These are phyloP conservation scores for Ctena decussata DNA, from an alignment of 2,888 invertebrate species.

Conservation along the genomic window DNA sequence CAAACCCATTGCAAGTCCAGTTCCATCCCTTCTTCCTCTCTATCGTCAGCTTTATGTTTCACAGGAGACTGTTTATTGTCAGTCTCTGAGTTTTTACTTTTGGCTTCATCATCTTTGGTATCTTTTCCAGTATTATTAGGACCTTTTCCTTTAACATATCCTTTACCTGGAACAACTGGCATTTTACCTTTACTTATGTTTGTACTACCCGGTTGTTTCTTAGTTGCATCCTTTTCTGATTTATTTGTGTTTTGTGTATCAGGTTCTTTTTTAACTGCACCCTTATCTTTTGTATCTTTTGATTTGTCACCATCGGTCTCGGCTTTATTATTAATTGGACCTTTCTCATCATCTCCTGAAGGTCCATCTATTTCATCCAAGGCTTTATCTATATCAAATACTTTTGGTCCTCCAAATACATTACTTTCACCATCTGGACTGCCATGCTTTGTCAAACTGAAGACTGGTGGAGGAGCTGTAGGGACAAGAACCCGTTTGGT, in stretches of 20 bases:
- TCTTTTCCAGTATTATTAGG: neutral
- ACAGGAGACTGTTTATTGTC: slow-evolving; percentile 28
- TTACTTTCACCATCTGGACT: neutral
- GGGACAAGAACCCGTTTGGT: slow-evolving; percentile 80
- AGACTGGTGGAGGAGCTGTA: neutral
- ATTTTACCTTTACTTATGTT: neutral
- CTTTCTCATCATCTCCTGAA: neutral
- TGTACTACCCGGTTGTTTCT: neutral
- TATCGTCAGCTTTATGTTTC: slow-evolving; percentile 36
- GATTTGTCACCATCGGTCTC: neutral
- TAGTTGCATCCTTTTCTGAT: no score
- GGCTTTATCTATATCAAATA: neutral
- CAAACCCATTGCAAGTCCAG: slow-evolving; percentile 92
- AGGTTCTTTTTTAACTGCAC: neutral
- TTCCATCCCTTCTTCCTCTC: slow-evolving; percentile 19
- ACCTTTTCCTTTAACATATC: neutral
- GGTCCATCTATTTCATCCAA: neutral
- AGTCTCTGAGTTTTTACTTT: neutral
- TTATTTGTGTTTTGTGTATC: neutral
- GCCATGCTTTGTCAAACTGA: neutral
- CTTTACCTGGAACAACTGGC: slow-evolving; percentile 11
- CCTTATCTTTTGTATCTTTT: neutral
- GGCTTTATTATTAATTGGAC: neutral
- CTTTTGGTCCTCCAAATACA: neutral
- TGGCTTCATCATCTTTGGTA: neutral